phyloP scores from a whole-genome alignment of 2,113 vertebrate species.

The Rallus limicola region DNA sequence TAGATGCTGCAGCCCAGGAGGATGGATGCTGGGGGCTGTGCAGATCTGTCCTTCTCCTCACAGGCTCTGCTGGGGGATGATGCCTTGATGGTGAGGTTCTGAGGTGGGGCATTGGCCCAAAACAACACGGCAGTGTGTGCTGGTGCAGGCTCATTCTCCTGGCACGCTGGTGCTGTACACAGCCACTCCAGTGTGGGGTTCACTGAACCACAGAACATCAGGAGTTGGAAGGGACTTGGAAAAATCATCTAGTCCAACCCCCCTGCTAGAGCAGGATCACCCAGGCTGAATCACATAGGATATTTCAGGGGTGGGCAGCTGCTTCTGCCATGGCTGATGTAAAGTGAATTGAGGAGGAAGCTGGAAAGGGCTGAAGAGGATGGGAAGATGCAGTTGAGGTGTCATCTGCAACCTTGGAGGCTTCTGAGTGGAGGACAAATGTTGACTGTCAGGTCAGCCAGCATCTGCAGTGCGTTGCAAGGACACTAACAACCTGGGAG shows the following conservation, averaged over 20 bases:
- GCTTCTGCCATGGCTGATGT: background rate
- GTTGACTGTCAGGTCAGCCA: background rate
- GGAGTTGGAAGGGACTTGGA: too few relatives aligned
- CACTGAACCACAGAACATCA: too few relatives aligned
- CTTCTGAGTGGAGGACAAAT: background rate
- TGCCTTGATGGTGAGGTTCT: background rate
- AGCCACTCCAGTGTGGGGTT: background rate
- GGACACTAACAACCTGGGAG: background rate
- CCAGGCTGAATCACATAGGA: too few relatives aligned
- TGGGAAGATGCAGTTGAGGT: background rate
- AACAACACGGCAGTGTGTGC: background rate
- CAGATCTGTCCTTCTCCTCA: rapidly evolving
- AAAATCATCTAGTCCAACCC: too few relatives aligned
- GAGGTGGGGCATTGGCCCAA: background rate
- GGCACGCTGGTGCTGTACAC: background rate
- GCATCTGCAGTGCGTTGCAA: background rate
- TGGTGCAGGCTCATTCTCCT: background rate
- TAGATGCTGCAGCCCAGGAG: background rate
- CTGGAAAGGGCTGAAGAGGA: background rate
- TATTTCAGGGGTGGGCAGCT: background rate
- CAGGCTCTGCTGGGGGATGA: background rate
- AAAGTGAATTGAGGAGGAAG: background rate
- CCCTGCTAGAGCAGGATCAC: too few relatives aligned
- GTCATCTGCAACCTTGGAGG: background rate
- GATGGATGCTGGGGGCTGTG: background rate